Conservation (phyloP, 1,140 invertebrate genomes). For the Trigoniulus corallinus region DNA sequence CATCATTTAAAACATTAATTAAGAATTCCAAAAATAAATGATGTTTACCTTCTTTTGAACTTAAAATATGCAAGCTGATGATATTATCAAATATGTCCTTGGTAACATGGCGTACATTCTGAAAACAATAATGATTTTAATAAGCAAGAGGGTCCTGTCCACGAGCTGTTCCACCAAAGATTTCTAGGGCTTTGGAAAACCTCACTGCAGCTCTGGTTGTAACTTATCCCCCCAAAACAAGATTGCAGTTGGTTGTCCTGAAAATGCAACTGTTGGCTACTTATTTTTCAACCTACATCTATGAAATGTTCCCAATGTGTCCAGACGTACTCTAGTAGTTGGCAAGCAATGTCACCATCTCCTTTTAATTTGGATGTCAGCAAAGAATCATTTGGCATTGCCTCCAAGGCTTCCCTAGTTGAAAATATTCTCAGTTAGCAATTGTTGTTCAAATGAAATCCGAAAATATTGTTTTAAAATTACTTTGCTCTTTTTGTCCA, state of each 20-base stretch:
- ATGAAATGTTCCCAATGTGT: slow-evolving; percentile 13
- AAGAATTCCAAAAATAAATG: not conserved
- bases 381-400: not conserved
- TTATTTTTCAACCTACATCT: slow-evolving; percentile 11
- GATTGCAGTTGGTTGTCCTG: too few relatives aligned
- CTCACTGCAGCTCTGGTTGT: too few relatives aligned
- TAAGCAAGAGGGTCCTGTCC: not conserved
- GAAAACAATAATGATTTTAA: slow-evolving; percentile 2
- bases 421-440: not conserved
- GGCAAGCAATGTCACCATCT: not conserved
- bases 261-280: too few relatives aligned
- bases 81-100: slow-evolving; percentile 11
- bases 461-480: not conserved
- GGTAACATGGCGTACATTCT: slow-evolving; percentile 11
- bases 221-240: not conserved
- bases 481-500: slow-evolving; percentile 6
- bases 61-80: slow-evolving; percentile 1
- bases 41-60: not conserved
- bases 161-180: too few relatives aligned
- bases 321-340: slow-evolving; percentile 4
- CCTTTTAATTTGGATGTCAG: not conserved
- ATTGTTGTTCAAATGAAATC: slow-evolving; percentile 10
- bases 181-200: too few relatives aligned
- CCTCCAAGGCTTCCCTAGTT: not conserved
- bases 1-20: not conserved